phyloP scores from a whole-genome alignment of 2,113 vertebrate species.

The Aptenodytes patagonicus region DNA sequence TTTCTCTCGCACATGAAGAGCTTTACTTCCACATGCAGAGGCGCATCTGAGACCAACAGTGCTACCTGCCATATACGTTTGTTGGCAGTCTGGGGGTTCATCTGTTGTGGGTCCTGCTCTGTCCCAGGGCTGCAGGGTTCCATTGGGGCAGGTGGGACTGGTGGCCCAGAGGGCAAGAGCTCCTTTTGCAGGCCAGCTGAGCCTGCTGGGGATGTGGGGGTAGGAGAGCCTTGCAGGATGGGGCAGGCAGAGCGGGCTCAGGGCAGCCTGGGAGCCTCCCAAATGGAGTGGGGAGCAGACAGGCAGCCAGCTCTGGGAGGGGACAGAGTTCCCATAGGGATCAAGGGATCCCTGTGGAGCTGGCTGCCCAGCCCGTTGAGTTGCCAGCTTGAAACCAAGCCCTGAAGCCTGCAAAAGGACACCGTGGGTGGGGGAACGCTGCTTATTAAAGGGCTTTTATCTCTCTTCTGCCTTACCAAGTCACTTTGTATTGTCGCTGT shows the following conservation, averaged over 20 bases:
- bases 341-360: neutral
- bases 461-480: slow-evolving; percentile 18
- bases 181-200: neutral
- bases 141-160: neutral
- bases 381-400: neutral
- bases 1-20: neutral
- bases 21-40: neutral
- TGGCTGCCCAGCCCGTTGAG: neutral
- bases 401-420: neutral
- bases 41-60: neutral
- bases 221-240: neutral
- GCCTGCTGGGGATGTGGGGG: neutral
- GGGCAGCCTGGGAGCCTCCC: neutral
- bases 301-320: neutral
- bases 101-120: neutral
- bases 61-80: neutral
- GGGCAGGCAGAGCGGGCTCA: neutral
- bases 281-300: neutral
- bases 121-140: neutral
- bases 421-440: neutral
- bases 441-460: slow-evolving; percentile 31
- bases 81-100: neutral
- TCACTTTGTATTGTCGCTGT: neutral
- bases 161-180: rapidly evolving
- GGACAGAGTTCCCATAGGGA: neutral